Conservation (phyloP, 1,140 invertebrate species). For the Luehdorfia chinensis region DNA sequence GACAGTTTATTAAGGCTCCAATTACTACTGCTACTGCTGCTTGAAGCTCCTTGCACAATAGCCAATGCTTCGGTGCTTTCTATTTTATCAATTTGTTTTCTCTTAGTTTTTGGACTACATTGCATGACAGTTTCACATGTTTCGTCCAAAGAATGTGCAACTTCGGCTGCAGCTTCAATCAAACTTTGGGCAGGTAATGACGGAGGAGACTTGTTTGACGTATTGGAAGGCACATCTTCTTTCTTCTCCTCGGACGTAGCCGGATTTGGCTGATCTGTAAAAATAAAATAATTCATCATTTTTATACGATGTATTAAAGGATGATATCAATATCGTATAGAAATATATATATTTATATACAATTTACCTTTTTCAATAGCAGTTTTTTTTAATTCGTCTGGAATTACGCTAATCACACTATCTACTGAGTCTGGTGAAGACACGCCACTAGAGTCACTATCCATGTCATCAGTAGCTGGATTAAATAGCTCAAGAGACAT, state of each 20-base stretch:
- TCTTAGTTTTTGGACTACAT: constrained; percentile 76
- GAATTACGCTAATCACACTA: constrained; percentile 86
- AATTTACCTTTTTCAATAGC: constrained; percentile 67
- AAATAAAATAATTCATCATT: too few relatives aligned
- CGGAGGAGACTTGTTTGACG: constrained; percentile 32
- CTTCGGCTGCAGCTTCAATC: constrained; percentile 81
- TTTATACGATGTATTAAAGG: too few relatives aligned
- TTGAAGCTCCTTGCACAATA: constrained; percentile 70
- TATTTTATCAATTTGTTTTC: constrained; percentile 70
- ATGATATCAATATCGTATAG: too few relatives aligned
- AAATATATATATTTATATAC: too few relatives aligned
- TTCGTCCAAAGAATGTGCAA: constrained; percentile 82
- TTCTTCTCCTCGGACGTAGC: constrained; percentile 34
- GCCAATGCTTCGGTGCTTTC: constrained; percentile 71
- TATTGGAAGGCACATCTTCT: constrained; percentile 26
- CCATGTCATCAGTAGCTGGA: constrained; percentile 93
- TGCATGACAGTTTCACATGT: constrained; percentile 81
- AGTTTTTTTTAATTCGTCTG: constrained; percentile 65
- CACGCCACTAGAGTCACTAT: constrained; percentile 91
- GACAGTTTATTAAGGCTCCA: constrained; percentile 76
- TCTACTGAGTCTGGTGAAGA: constrained; percentile 92
- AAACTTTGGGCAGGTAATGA: constrained; percentile 53
- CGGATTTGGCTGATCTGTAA: constrained; percentile 45
- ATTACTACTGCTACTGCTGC: constrained; percentile 73
- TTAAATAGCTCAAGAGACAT: constrained; percentile 91